Conservation (phyloP, 1,140 invertebrate genomes). For the Cecropterus lyciades region DNA sequence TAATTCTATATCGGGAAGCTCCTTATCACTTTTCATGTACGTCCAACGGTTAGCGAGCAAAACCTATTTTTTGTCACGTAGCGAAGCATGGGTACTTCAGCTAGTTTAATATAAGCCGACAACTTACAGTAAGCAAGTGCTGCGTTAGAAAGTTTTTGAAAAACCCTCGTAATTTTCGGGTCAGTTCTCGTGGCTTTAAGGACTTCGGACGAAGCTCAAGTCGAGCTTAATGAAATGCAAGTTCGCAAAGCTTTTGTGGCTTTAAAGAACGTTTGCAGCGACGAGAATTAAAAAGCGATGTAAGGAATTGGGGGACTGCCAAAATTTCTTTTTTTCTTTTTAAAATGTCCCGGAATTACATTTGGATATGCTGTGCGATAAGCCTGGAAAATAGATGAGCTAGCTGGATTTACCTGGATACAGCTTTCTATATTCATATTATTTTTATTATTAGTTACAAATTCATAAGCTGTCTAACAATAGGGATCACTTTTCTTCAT, state of each 20-base stretch:
- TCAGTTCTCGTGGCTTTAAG: constrained; percentile 16
- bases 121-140: no score
- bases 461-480: no score
- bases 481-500: no score
- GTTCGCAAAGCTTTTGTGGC: constrained; percentile 26
- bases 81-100: no score
- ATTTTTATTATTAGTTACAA: no score
- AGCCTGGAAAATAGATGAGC: background rate
- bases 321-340: constrained; percentile 27
- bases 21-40: no score
- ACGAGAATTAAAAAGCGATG: constrained; percentile 33
- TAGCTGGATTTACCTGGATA: background rate
- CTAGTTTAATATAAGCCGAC: no score
- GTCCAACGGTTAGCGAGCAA: no score
- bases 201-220: constrained; percentile 2
- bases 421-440: background rate
- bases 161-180: constrained; percentile 2
- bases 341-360: constrained; percentile 20
- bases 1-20: no score
- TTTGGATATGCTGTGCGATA: background rate
- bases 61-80: no score
- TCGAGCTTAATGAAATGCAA: constrained; percentile 30
- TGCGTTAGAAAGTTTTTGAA: background rate
- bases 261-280: constrained; percentile 23
- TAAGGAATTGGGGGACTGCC: constrained; percentile 31